A percentile compares a stretch with the other conserved stretches of the same genome.
These are phyloP conservation scores for Rhipidura dahli DNA, from an alignment of 2,113 vertebrate genomes.

Conservation along the genomic window DNA sequence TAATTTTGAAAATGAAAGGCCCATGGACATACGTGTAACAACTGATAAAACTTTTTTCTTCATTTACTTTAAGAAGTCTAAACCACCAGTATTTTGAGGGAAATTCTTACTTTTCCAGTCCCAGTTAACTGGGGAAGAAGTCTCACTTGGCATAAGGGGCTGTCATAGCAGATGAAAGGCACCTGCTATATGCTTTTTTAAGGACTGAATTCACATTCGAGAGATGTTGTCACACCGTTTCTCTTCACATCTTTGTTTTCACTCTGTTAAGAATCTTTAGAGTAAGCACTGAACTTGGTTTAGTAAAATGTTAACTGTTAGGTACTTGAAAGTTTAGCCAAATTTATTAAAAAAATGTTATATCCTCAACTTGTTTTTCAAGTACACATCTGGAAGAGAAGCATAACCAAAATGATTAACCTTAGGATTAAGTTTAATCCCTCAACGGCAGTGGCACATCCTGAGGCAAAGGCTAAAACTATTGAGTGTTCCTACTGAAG, in stretches of 20 bases:
- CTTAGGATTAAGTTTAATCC: not conserved
- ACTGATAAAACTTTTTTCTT: not conserved
- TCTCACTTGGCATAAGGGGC: not conserved
- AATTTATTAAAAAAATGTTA: not conserved
- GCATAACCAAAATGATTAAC: not conserved
- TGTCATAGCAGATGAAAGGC: not conserved
- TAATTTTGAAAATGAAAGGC: not conserved
- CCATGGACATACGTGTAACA: not conserved
- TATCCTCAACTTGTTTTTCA: not conserved
- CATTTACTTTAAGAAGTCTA: not conserved
- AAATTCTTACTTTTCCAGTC: not conserved
- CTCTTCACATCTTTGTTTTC: not conserved
- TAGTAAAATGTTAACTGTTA: not conserved
- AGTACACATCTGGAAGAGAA: not conserved
- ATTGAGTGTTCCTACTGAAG: not conserved
- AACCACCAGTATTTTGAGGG: not conserved
- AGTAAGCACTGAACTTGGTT: not conserved
- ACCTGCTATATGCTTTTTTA: not conserved
- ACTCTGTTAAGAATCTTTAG: not conserved
- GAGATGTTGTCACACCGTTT: not conserved
- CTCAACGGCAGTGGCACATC: not conserved
- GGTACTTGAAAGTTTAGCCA: no score
- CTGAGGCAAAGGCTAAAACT: not conserved
- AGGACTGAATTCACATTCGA: not conserved
- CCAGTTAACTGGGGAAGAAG: not conserved